Percentiles rank a stretch among this genome's conserved stretches.
Conservation (phyloP, 2,888 invertebrate genomes). For the Lysandra coridon region DNA sequence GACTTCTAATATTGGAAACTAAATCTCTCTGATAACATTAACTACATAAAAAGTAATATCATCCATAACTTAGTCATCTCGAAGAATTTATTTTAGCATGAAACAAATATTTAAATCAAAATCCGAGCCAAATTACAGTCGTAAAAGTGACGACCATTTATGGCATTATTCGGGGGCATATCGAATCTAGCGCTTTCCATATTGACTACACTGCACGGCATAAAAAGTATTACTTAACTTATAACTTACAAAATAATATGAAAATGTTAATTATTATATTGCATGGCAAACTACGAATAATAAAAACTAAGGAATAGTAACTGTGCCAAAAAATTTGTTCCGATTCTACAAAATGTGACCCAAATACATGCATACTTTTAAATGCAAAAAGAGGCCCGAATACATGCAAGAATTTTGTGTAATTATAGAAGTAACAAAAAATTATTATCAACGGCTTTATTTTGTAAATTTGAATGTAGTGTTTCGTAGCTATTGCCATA, state of each 20-base stretch:
- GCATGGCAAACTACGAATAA: no score
- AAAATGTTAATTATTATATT: no score
- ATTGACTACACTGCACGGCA: conserved; percentile 60
- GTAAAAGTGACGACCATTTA: conserved; percentile 77
- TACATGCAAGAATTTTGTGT: no score
- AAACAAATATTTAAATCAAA: conserved; percentile 72
- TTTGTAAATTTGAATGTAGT: no score
- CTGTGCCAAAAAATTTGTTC: no score
- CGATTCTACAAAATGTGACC: no score
- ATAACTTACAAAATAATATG: not conserved
- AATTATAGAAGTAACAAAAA: no score
- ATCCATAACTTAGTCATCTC: conserved; percentile 38
- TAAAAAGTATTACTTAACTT: conserved; percentile 40
- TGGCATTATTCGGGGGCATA: conserved; percentile 75
- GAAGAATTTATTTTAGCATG: conserved; percentile 60
- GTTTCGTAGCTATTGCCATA: no score
- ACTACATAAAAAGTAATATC: conserved; percentile 10
- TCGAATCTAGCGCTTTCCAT: conserved; percentile 68
- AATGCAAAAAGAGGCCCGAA: no score
- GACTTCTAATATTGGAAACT: not conserved
- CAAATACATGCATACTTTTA: no score
- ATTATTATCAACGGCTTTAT: no score
- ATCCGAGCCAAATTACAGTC: conserved; percentile 71
- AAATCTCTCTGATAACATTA: conserved; percentile 7
- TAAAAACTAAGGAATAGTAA: no score